Evolutionary conservation across 2,113 vertebrate species (phyloP).

Genomic region (Platichthys flesus): DNA sequence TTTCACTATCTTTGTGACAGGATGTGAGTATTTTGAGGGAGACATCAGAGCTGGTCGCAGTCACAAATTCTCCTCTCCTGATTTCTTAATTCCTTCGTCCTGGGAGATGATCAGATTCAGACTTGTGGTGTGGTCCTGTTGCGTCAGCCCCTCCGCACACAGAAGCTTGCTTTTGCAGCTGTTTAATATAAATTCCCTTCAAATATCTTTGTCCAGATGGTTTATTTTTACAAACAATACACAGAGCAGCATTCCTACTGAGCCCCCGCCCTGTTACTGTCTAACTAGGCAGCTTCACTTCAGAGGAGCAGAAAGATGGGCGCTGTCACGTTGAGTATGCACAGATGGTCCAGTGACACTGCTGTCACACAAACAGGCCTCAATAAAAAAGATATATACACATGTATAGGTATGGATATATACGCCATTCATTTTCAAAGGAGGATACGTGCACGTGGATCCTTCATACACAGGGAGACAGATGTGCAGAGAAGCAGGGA

Average conservation of each 20-base stretch:
- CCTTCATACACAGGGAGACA: constrained; percentile 55
- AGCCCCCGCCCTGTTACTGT: constrained; percentile 78
- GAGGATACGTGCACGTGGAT: constrained; percentile 17
- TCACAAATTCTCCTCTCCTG: constrained; percentile 34
- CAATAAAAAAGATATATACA: constrained; percentile 80
- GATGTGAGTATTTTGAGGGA: constrained; percentile 22
- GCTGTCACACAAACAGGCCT: constrained; percentile 85
- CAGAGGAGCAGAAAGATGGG: constrained; percentile 66
- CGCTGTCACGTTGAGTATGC: constrained; percentile 74
- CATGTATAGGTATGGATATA: constrained; percentile 79
- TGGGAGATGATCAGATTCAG: constrained; percentile 53
- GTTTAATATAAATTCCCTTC: constrained; percentile 94
- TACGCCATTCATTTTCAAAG: constrained; percentile 73
- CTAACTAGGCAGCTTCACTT: constrained; percentile 80
- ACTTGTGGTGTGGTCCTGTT: constrained; percentile 85
- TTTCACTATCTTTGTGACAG: constrained; percentile 24
- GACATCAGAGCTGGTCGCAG: constrained; percentile 15
- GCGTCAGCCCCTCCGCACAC: constrained; percentile 80
- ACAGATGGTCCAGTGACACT: constrained; percentile 90
- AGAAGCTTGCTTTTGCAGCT: constrained; percentile 98
- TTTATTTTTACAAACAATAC: constrained; percentile 99
- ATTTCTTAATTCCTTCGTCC: constrained; percentile 48
- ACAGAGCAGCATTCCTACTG: constrained; percentile 89
- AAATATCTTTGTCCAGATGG: constrained; percentile 92
- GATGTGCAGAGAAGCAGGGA: constrained; percentile 60